Conservation (phyloP, 2,888 invertebrate species). For the Caenorhabditis plicata region DNA sequence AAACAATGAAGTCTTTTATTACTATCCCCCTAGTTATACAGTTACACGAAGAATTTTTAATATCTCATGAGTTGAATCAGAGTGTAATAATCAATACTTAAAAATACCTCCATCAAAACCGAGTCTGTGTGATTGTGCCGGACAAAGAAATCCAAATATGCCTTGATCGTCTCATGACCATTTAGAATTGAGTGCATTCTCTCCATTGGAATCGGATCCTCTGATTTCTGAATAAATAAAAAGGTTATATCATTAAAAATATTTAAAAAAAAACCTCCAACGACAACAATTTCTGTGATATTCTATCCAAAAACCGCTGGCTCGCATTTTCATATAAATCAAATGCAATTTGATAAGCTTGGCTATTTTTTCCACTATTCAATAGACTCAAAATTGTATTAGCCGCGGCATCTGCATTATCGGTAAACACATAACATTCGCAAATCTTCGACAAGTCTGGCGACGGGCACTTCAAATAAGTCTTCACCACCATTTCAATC, state of each 20-base stretch:
- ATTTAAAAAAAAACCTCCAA: background rate
- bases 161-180: conserved; percentile 92
- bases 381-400: conserved; percentile 13
- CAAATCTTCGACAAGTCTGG: conserved; percentile 22
- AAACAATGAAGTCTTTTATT: too few relatives aligned
- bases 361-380: conserved; percentile 26
- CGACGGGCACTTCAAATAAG: conserved; percentile 66
- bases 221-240: background rate
- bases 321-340: conserved; percentile 98
- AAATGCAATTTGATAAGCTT: conserved; percentile 98
- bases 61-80: conserved; percentile 6
- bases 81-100: conserved; percentile 69
- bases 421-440: conserved; percentile 29
- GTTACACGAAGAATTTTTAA: conserved; percentile 79
- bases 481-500: conserved; percentile 81
- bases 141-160: conserved; percentile 94
- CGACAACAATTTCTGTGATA: conserved; percentile 4
- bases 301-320: conserved; percentile 66
- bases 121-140: conserved; percentile 97
- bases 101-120: conserved; percentile 76
- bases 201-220: conserved; percentile 68
- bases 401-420: conserved; percentile 19
- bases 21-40: too few relatives aligned
- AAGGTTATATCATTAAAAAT: background rate
- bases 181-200: conserved; percentile 87